Evolutionary conservation across 2,888 invertebrate genomes (phyloP).

Genomic region (Oscheius sp.): DNA sequence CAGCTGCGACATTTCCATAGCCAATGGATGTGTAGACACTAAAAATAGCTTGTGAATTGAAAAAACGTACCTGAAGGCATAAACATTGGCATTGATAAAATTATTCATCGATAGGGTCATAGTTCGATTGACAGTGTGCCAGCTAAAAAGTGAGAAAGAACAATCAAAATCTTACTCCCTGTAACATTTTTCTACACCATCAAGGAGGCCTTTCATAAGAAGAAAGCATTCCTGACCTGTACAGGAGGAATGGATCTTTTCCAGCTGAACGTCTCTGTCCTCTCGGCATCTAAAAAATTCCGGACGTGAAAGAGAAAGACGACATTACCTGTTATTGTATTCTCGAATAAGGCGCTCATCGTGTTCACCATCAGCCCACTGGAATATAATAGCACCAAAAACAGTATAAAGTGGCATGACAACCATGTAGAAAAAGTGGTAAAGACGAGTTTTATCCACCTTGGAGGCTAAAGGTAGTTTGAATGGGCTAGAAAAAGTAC

Average conservation of each 20-base stretch:
- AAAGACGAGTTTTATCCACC: conserved; percentile 46
- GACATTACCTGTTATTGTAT: conserved; percentile 42
- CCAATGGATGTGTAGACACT: conserved; percentile 67
- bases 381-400: conserved; percentile 56
- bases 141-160: conserved; percentile 28
- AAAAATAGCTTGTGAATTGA: conserved; percentile 12
- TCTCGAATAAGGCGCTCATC: conserved; percentile 47
- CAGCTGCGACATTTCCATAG: conserved; percentile 63
- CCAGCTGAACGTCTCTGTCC: conserved; percentile 1
- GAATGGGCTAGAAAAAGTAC: not conserved
- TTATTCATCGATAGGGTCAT: conserved; percentile 59
- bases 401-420: conserved; percentile 61
- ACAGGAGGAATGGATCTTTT: conserved; percentile 1
- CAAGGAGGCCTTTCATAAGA: conserved; percentile 37
- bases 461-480: conserved; percentile 23
- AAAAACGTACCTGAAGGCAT: conserved; percentile 55
- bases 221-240: conserved; percentile 36
- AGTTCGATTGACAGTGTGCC: conserved; percentile 51
- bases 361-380: conserved; percentile 61
- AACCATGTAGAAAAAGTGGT: conserved; percentile 57
- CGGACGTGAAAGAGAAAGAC: not conserved
- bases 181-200: conserved; percentile 50
- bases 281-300: conserved; percentile 21
- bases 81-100: conserved; percentile 61
- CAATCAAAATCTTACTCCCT: conserved; percentile 25